phyloP scores from a whole-genome alignment of 2,113 vertebrate species.

The Gymnorhina tibicen region DNA sequence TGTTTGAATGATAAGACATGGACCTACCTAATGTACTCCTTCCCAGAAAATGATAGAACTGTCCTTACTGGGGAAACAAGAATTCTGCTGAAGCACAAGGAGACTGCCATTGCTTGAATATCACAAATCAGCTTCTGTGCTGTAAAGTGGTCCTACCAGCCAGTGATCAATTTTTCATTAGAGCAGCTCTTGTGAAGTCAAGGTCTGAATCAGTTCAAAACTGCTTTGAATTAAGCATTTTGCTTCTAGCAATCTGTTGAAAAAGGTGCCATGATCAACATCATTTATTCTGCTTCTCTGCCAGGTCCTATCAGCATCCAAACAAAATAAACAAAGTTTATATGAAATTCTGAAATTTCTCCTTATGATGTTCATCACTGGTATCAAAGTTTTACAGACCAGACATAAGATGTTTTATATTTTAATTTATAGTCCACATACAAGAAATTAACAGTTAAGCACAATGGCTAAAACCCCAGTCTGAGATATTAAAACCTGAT shows the following conservation, averaged over 20 bases:
- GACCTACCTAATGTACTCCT: neutral
- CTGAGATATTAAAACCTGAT: neutral
- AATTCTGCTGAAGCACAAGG: neutral
- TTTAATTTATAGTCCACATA: neutral
- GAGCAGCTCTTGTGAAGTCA: neutral
- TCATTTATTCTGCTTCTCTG: neutral
- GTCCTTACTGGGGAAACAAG: neutral
- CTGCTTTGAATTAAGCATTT: neutral
- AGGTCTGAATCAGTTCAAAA: neutral
- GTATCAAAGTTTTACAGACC: neutral
- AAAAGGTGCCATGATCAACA: neutral
- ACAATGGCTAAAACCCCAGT: neutral
- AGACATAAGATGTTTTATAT: neutral
- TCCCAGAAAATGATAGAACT: neutral
- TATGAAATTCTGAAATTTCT: neutral
- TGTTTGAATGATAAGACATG: neutral
- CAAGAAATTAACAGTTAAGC: neutral
- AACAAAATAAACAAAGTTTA: neutral
- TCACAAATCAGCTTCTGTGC: neutral
- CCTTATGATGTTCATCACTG: neutral
- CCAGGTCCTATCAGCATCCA: neutral
- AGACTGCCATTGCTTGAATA: neutral
- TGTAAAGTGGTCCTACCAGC: neutral
- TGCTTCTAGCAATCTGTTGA: neutral
- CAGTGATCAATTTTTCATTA: neutral